Base-by-base conservation (phyloP, 2,797 vertebrate genomes). In the Coilia nasus region DNA sequence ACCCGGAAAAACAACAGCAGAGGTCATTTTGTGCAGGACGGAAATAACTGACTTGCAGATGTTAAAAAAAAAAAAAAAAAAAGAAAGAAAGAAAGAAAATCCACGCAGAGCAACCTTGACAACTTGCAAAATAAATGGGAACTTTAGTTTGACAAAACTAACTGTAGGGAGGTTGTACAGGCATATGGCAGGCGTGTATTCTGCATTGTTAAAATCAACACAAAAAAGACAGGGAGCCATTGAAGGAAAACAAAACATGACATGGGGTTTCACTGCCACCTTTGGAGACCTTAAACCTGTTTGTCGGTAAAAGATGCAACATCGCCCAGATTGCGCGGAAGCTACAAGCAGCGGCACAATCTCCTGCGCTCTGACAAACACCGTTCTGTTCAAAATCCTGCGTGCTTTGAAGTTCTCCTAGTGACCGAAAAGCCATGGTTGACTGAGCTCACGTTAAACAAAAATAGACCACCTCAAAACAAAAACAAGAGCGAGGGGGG, bases 1-100 rank as follows among this genome's bases (percentile, higher is more conserved):
- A 91, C 87, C 84, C 78, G 44, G 50, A 88, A 91, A 92, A 56
- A 83, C 83, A 86, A 87, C 50, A 54, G 82, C 56, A 57, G 86
- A 82, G 88, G 89, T 86, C 75, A 86, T 44, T 59, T 83, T 78
- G 44, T 7, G 4, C 35, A 5, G 71, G 9, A 54, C 50, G 2
- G 44, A 78, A 78, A 78, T 78, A 78, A 78, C 71, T 44, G 17
- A 44, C 71, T 21, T 17, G 17, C 17, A 78, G 35, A 44, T 44
- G 35, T 6, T 44, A 10, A 15, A 21, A 31, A 19, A 75, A 21
- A 54, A 14, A 54, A 9, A 54, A 54, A 54, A 54, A 54, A 14
- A 54, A 3, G 10, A 47, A 47, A 47, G 46, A 47, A 47, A 47
- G 46, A 47, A 54, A 54, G 14, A 54, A 54, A 54, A 54, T 54